Evolutionary conservation across 1,140 invertebrate species (phyloP).

Genomic region (Orussus abietinus): DNA sequence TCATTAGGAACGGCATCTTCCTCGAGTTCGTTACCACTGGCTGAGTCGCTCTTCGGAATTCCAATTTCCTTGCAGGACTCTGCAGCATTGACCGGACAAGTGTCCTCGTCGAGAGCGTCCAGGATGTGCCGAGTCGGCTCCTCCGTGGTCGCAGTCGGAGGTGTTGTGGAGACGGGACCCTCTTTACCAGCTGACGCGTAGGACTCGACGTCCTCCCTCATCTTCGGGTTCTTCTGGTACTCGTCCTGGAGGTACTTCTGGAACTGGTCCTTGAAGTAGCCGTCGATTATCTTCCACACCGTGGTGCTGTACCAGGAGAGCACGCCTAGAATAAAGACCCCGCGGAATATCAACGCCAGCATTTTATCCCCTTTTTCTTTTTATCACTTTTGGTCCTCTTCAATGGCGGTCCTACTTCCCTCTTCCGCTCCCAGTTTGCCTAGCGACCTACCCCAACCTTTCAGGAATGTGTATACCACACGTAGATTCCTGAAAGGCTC

Average conservation of each 20-base stretch:
- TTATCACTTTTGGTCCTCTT: conserved; percentile 1
- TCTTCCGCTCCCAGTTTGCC: too few species aligned
- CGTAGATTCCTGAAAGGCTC: too few species aligned
- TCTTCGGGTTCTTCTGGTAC: conserved; percentile 42
- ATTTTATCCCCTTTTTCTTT: conserved; percentile 26
- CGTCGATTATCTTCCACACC: conserved; percentile 55
- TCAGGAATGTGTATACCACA: too few species aligned
- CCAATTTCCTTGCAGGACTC: not conserved
- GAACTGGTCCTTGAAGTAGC: conserved; percentile 55
- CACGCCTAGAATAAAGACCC: conserved; percentile 46
- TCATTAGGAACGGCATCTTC: too few species aligned
- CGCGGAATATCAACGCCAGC: conserved; percentile 43
- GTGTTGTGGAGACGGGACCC: not conserved
- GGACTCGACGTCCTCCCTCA: conserved; percentile 26
- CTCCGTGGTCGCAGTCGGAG: not conserved
- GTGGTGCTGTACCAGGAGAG: conserved; percentile 53
- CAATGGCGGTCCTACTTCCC: not conserved
- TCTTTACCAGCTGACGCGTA: conserved; percentile 13
- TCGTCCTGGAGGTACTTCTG: conserved; percentile 49
- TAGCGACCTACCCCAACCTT: too few species aligned
- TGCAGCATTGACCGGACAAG: conserved; percentile 1
- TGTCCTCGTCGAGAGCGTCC: not conserved
- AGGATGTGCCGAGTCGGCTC: not conserved
- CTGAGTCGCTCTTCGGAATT: not conserved
- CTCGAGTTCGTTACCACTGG: too few species aligned